phyloP scores from a whole-genome alignment of 2,888 invertebrate genomes.

The Antitype chi region DNA sequence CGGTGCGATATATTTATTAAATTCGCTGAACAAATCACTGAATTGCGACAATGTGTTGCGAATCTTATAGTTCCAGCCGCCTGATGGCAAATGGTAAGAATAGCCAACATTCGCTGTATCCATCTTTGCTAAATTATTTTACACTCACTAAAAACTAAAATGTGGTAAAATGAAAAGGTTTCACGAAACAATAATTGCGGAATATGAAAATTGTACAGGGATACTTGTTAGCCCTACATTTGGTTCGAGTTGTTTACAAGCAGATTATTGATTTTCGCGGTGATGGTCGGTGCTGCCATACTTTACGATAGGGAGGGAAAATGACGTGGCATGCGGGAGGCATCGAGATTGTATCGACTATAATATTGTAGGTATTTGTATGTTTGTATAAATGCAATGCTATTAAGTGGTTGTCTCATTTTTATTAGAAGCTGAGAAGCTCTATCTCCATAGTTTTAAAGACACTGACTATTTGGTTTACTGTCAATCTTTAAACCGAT shows the following conservation, averaged over 20 bases:
- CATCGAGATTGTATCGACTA: constrained; percentile 28
- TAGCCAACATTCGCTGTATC: constrained; percentile 94
- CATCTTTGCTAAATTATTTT: constrained; percentile 71
- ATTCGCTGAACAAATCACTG: constrained; percentile 98
- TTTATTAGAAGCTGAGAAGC: neutral
- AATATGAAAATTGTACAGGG: constrained; percentile 70
- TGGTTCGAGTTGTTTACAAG: constrained; percentile 88
- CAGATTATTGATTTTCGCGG: constrained; percentile 85
- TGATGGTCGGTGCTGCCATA: constrained; percentile 62
- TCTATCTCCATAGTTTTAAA: constrained; percentile 5
- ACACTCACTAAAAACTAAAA: constrained; percentile 48
- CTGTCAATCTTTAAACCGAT: neutral
- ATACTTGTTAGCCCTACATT: constrained; percentile 79
- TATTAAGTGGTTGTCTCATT: neutral
- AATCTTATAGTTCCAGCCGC: constrained; percentile 94
- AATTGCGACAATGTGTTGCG: constrained; percentile 96
- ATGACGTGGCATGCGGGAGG: constrained; percentile 52
- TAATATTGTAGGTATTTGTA: neutral
- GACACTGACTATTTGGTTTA: neutral
- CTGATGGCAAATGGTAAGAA: constrained; percentile 95
- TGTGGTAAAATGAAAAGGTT: constrained; percentile 72
- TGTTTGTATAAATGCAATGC: neutral
- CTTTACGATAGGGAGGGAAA: constrained; percentile 40
- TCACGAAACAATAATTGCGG: constrained; percentile 76
- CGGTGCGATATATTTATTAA: constrained; percentile 98